phyloP scores from a whole-genome alignment of 2,888 invertebrate genomes.

The Sisyra nigra region DNA sequence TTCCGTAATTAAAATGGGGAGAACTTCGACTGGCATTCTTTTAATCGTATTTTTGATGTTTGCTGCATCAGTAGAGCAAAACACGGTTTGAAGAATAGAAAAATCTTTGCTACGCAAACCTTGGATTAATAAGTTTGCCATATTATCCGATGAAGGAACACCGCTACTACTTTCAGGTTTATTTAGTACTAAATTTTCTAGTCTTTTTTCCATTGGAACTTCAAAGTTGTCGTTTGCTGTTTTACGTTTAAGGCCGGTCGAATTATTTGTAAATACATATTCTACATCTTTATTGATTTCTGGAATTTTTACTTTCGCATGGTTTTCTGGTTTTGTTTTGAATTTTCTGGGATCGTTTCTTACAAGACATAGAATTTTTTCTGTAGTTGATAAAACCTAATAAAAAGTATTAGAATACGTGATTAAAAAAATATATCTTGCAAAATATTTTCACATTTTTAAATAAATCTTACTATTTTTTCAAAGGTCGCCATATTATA shows the following conservation, averaged over 20 bases:
- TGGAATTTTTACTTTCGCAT: conserved; percentile 27
- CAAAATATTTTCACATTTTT: conserved; percentile 1
- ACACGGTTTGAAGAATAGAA: conserved; percentile 52
- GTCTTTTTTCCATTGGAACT: conserved; percentile 66
- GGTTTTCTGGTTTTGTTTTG: conserved; percentile 21
- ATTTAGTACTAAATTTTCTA: conserved; percentile 63
- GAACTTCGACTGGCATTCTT: conserved; percentile 57
- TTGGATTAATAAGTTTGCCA: conserved; percentile 66
- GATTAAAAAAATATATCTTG: background rate
- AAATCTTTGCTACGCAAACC: conserved; percentile 75
- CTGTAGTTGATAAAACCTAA: conserved; percentile 18
- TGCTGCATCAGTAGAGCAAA: conserved; percentile 45
- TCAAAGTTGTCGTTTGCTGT: conserved; percentile 28
- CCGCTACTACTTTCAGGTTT: conserved; percentile 31
- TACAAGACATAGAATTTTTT: conserved; percentile 31
- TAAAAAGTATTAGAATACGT: conserved; percentile 10
- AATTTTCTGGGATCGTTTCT: conserved; percentile 25
- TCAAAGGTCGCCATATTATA: conserved; percentile 40
- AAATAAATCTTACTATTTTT: conserved; percentile 28
- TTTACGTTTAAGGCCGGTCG: conserved; percentile 22
- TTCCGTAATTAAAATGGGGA: conserved; percentile 57
- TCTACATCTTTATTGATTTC: conserved; percentile 29
- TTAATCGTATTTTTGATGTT: conserved; percentile 59
- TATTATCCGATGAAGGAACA: conserved; percentile 47
- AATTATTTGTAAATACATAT: conserved; percentile 29